phyloP scores from a whole-genome alignment of 2,888 invertebrate species.

The Diarsia rubi region DNA sequence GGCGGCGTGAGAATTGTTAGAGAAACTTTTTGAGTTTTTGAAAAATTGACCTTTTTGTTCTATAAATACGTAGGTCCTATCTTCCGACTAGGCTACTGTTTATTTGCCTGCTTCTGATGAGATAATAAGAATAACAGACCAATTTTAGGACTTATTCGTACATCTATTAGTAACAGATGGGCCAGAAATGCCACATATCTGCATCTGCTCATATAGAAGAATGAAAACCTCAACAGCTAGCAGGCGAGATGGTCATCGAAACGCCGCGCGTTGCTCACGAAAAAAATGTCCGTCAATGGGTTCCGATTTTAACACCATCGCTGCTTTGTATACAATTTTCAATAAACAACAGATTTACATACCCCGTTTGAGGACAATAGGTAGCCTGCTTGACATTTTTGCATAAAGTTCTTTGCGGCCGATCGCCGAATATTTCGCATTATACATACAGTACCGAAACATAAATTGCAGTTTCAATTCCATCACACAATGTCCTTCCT shows the following conservation, averaged over 20 bases:
- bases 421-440: neutral
- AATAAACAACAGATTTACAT: constrained; percentile 19
- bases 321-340: constrained; percentile 7
- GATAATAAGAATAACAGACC: neutral
- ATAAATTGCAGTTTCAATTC: constrained; percentile 67
- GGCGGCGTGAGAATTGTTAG: constrained; percentile 73
- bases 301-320: neutral
- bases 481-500: constrained; percentile 67
- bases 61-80: neutral
- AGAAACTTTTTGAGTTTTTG: constrained; percentile 4
- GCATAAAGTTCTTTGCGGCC: neutral
- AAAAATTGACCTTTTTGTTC: neutral
- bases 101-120: neutral
- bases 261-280: neutral
- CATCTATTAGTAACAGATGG: neutral
- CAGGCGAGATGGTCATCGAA: neutral
- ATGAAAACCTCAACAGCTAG: neutral
- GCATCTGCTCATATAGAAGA: neutral
- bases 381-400: constrained; percentile 7
- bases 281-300: neutral
- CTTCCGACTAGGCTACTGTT: too few species aligned
- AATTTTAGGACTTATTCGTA: neutral
- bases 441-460: constrained; percentile 18
- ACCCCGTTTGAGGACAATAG: constrained; percentile 9
- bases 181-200: neutral